Evolutionary conservation across 1,140 invertebrate species (phyloP), one percentile per base, ranked within the genome.

Genomic region (Drosophila subobscura): DNA sequence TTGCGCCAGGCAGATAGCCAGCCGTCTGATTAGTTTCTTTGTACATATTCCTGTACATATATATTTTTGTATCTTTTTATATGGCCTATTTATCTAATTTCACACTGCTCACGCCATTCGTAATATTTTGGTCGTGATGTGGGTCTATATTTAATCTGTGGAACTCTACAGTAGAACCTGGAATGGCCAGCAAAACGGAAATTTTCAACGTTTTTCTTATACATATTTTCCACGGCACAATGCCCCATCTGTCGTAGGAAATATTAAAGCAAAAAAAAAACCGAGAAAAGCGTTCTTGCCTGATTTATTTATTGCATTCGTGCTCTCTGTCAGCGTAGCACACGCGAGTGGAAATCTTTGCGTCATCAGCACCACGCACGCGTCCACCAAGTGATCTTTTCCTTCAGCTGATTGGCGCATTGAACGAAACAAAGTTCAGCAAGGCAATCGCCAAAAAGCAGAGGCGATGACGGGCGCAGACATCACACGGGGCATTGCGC

Each of bases 341-440:
- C 72, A 79, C 67, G 72, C 70, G 77, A 86, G 47, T 45, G 20
- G 51, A 64, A 60, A 67, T 77, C 54, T 86, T 75, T 77, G 84
- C 81, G 81, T 86, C 81, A 86, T 77, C 50, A 72, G 42, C 41
- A 60, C 57, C 41, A 65, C 77, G 72, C 75, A 86, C 81, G 81
- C 81, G 67, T 86, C 55, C 70, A 54, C 55, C 70, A 77, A 86
- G 83, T 86, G 81, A 86, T 86, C 81, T 81, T 61, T 37, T 40
- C 23, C 54, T 68, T 53, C 29, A 5, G 63, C 33, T 73, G 67
- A 77, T 79, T 86, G 72, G 81, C 70, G 67, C 81, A 72, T 59
- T 65, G 70, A 80, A 81, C 71, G 51, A 78, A 50, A 41, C 14
- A 60, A 63, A 65, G 70, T 64, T 73, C 54, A 70, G 23, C 58